phyloP scores from a whole-genome alignment of 1,140 invertebrate species.

The Neodiprion lecontei region DNA sequence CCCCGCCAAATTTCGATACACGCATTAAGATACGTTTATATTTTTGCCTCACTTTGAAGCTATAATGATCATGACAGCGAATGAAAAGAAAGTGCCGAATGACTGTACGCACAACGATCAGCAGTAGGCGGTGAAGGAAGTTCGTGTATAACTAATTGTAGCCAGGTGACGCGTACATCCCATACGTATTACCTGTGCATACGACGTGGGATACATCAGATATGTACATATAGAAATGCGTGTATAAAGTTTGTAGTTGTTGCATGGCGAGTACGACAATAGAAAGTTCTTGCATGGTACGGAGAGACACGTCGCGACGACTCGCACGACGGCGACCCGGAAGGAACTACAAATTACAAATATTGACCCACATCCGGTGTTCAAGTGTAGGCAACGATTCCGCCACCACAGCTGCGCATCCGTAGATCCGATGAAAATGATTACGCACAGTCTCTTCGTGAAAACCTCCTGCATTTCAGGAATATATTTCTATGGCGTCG shows the following conservation, averaged over 20 bases:
- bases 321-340: slow-evolving; percentile 42
- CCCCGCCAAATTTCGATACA: too few species aligned
- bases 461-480: slow-evolving; percentile 22
- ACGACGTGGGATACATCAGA: not conserved
- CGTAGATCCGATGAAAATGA: slow-evolving; percentile 9
- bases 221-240: slow-evolving; percentile 28
- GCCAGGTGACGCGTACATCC: too few species aligned
- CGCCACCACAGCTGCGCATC: not conserved
- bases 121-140: too few species aligned
- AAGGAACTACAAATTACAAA: slow-evolving; percentile 48
- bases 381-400: slow-evolving; percentile 15
- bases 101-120: too few species aligned
- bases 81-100: too few species aligned
- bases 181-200: not conserved
- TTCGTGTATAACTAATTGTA: too few species aligned
- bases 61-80: too few species aligned
- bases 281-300: slow-evolving; percentile 47
- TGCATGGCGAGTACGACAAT: slow-evolving; percentile 38
- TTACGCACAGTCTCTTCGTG: slow-evolving; percentile 26
- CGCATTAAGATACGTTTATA: too few species aligned
- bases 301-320: slow-evolving; percentile 27
- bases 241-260: slow-evolving; percentile 4
- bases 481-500: not conserved
- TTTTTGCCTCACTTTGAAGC: too few species aligned
- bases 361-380: slow-evolving; percentile 47